phyloP scores from a whole-genome alignment of 2,797 vertebrate species.

The Tarsius wallacei region DNA sequence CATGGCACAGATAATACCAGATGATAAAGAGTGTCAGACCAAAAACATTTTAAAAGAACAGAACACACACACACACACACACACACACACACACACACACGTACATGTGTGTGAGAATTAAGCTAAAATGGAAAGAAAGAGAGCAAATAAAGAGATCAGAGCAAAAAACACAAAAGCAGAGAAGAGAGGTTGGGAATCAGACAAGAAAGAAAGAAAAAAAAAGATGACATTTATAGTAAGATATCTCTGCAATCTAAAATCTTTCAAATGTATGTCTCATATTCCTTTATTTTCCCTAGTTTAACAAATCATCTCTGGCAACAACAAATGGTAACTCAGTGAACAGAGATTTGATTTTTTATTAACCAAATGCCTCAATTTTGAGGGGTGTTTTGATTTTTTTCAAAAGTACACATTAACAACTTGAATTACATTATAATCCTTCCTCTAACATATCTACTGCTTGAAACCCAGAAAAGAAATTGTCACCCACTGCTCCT shows the following conservation, averaged over 20 bases:
- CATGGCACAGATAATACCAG: neutral
- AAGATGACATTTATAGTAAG: neutral
- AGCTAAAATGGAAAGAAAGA: neutral
- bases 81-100: too few species aligned
- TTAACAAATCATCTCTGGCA: neutral
- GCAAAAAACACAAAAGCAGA: neutral
- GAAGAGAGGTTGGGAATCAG: neutral
- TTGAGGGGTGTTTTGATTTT: neutral
- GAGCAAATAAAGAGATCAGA: neutral
- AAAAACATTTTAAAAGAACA: neutral
- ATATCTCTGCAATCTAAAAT: neutral
- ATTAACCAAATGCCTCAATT: neutral
- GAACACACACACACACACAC: neutral
- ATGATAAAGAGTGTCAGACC: neutral
- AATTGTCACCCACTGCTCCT: neutral
- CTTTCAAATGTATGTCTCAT: neutral
- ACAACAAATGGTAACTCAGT: neutral
- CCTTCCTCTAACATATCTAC: neutral
- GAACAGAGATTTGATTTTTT: neutral
- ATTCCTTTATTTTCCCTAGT: neutral
- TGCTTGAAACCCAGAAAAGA: constrained; percentile 24
- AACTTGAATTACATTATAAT: neutral
- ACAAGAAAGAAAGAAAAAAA: neutral
- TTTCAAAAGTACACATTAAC: neutral
- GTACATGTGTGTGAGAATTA: neutral